These are phyloP conservation scores for Lepidostoma basale DNA, from an alignment of 1,140 invertebrate genomes.

Conservation along the genomic window DNA sequence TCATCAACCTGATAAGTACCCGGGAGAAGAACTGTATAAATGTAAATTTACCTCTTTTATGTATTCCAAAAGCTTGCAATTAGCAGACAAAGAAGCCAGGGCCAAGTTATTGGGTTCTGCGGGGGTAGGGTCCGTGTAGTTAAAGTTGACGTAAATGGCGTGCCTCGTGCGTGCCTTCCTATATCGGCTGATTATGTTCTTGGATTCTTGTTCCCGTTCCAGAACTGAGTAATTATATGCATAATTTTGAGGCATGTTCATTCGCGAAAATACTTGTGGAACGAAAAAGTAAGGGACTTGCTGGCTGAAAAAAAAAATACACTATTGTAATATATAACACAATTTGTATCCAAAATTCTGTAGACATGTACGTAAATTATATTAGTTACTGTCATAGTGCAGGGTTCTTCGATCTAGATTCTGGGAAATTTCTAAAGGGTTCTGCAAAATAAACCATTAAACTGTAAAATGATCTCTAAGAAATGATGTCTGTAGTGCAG, in stretches of 20 bases:
- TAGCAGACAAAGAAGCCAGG: not conserved
- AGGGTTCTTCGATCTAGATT: too few relatives aligned
- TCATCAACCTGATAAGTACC: not conserved
- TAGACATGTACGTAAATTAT: too few relatives aligned
- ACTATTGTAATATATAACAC: not conserved
- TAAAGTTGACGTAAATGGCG: conserved; percentile 63
- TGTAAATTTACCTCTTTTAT: not conserved
- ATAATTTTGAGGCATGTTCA: conserved; percentile 70
- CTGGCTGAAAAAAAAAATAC: conserved; percentile 50
- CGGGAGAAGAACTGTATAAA: not conserved
- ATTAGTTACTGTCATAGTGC: too few relatives aligned
- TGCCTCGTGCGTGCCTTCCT: conserved; percentile 61
- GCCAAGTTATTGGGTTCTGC: conserved; percentile 57
- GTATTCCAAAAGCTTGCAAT: not conserved
- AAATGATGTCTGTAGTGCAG: too few relatives aligned
- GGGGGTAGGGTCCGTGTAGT: conserved; percentile 60
- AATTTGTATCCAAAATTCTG: not conserved
- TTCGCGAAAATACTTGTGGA: conserved; percentile 78
- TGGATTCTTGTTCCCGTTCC: conserved; percentile 50
- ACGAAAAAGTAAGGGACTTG: conserved; percentile 71
- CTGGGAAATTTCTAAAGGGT: too few relatives aligned
- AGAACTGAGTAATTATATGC: conserved; percentile 57
- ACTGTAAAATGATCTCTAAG: too few relatives aligned
- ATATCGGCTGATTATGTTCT: conserved; percentile 49
- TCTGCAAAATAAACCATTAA: too few relatives aligned